Evolutionary conservation across 2,888 invertebrate species (phyloP), one percentile per base, ranked within the genome.

Genomic region (Atrina japonica): DNA sequence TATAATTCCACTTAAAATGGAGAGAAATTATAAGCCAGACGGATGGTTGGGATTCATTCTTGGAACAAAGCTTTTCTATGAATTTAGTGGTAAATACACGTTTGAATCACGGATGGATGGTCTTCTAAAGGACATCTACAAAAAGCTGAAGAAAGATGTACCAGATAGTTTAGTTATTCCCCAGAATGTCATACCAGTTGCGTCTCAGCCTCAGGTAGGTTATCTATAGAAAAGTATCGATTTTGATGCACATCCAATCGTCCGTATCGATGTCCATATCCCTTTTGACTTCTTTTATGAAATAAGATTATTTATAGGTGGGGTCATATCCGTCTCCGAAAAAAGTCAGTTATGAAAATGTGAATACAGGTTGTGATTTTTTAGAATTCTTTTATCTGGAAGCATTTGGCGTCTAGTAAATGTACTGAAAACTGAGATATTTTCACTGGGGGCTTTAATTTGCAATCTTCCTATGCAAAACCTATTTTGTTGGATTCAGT

Each of bases 41-140:
- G 79, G 77, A 7, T 79, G 79, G 79, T 47, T 79, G 2, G 79
- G 79, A 5, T 71, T 79, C 23, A 76, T 77, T n/a, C 55, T 73
- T 40, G 79, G 79, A 23, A 63, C 79, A 6, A 70, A 71, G 50
- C 49, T 79, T 21, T 79, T 76, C 50, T 77, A 64, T 47, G 75
- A 79, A 30, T 77, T 79, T 59, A 73, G 73, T 11, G 76, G 73
- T 6, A 76, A 76, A 29, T 76, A 76, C 41, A 41, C 70, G 6
- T 76, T 76, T 58, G 76, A 76, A 35, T 45, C 47, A 2, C 66
- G 66, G 21, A 53, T 76, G 7, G 65, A 60, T 7, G 70, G 64
- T 3, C 29, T 76, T 16, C 30, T 73, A 9, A 70, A 56, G 27
- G 76, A 76, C 21, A 29, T 72, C n/a, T 49, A 35, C 1, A 23